A percentile compares a stretch with the other conserved stretches of the same genome.
These are phyloP conservation scores for Gerosis bhagava DNA, from an alignment of 2,888 invertebrate species.

Conservation along the genomic window DNA sequence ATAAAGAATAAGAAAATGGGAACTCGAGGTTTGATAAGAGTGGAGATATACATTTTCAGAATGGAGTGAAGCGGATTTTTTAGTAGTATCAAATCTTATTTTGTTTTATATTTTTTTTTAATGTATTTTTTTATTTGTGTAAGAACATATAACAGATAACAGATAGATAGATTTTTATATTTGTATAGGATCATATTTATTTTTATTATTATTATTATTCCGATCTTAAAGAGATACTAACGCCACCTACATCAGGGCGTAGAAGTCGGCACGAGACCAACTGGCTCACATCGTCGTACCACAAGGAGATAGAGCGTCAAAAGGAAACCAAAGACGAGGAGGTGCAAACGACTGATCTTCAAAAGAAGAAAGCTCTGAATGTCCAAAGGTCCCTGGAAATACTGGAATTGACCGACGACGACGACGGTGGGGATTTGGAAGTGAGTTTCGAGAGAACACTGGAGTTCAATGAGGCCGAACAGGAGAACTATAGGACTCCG, in stretches of 20 bases:
- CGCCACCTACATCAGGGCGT: conserved; percentile 36
- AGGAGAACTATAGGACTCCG: conserved; percentile 63
- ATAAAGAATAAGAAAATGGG: no score
- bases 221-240: conserved; percentile 13
- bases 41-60: no score
- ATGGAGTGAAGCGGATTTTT: no score
- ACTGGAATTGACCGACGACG: conserved; percentile 54
- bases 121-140: no score
- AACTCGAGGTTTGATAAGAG: no score
- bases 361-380: conserved; percentile 36
- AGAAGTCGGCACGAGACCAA: conserved; percentile 37
- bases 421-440: conserved; percentile 47
- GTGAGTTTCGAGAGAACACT: conserved; percentile 62
- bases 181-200: no score
- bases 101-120: no score
- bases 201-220: no score
- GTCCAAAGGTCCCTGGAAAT: conserved; percentile 62
- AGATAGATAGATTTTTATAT: no score
- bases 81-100: no score
- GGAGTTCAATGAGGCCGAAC: conserved; percentile 54
- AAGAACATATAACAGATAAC: no score
- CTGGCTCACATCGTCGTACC: conserved; percentile 42
- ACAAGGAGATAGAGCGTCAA: conserved; percentile 36
- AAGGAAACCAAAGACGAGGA: conserved; percentile 53
- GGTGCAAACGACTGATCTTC: conserved; percentile 48